Conservation (phyloP, 2,888 invertebrate species). For the Pharmacophagus antenor region DNA sequence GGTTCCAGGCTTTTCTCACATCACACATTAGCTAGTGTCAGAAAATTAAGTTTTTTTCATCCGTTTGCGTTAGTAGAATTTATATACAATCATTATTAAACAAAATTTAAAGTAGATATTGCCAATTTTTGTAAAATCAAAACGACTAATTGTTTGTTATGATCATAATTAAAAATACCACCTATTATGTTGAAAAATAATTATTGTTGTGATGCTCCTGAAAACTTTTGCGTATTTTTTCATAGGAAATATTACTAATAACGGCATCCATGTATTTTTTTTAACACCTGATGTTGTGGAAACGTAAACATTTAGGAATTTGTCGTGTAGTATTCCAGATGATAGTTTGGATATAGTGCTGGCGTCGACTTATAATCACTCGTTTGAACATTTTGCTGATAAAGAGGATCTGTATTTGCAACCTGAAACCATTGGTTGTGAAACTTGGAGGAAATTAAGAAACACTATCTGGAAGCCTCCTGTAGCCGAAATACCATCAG, state of each 20-base stretch:
- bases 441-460: slow-evolving; percentile 84
- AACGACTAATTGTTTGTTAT: no score
- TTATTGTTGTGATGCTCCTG: neutral
- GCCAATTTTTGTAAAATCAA: no score
- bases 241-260: neutral
- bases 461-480: slow-evolving; percentile 80
- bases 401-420: slow-evolving; percentile 84
- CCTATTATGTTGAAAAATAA: no score
- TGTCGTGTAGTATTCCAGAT: slow-evolving; percentile 73
- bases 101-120: neutral
- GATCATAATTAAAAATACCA: no score
- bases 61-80: slow-evolving; percentile 64
- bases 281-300: neutral
- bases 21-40: slow-evolving; percentile 81
- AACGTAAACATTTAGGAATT: neutral
- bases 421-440: slow-evolving; percentile 83
- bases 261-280: neutral
- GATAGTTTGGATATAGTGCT: slow-evolving; percentile 86
- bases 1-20: slow-evolving; percentile 81
- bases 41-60: slow-evolving; percentile 68
- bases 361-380: slow-evolving; percentile 85
- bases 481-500: slow-evolving; percentile 68
- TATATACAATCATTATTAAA: neutral
- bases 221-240: neutral
- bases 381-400: slow-evolving; percentile 82